Conservation (phyloP, 2,888 invertebrate genomes). For the Carabus problematicus region DNA sequence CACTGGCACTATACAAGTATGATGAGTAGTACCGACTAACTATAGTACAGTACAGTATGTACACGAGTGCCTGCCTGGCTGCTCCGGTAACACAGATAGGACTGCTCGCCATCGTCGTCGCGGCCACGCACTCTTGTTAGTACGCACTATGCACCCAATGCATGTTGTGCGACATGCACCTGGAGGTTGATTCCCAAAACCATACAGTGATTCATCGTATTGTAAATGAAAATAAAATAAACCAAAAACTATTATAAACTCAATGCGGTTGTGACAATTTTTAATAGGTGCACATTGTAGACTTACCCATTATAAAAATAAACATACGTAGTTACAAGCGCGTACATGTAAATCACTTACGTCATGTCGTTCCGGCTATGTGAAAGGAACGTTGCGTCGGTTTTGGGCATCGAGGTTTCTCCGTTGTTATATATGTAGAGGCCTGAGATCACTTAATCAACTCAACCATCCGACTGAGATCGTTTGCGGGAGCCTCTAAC, state of each 20-base stretch:
- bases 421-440: constrained; percentile 42
- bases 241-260: constrained; percentile 38
- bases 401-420: constrained; percentile 43
- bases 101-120: background rate
- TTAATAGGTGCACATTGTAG: constrained; percentile 42
- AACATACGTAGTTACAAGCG: constrained; percentile 25
- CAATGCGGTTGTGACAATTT: constrained; percentile 43
- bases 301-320: constrained; percentile 36
- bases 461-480: constrained; percentile 46
- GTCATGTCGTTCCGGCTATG: constrained; percentile 29
- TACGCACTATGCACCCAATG: constrained; percentile 19
- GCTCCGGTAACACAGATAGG: constrained; percentile 1
- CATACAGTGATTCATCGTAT: constrained; percentile 42
- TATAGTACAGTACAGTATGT: background rate
- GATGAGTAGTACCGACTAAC: constrained; percentile 14
- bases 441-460: constrained; percentile 45
- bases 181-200: constrained; percentile 41
- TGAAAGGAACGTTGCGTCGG: constrained; percentile 36
- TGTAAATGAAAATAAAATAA: constrained; percentile 10
- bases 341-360: constrained; percentile 34
- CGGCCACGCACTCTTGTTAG: constrained; percentile 9
- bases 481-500: constrained; percentile 47
- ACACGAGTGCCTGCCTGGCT: constrained; percentile 4
- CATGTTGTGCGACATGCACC: constrained; percentile 30
- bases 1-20: background rate